Base-by-base conservation (phyloP, 2,797 vertebrate genomes). In the Aulostomus chinensis region DNA sequence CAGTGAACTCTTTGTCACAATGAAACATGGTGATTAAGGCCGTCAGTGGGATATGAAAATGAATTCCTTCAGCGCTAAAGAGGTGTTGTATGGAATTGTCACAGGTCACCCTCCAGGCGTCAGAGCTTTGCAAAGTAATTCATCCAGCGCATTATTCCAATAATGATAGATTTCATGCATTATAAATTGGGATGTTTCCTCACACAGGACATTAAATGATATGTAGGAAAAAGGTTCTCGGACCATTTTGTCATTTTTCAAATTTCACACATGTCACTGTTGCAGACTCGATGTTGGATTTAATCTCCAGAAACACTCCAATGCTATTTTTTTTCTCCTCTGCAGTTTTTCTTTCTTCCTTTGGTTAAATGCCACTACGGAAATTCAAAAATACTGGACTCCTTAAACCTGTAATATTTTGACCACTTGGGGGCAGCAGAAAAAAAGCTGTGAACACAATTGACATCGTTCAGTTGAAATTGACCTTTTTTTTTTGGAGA, bases 111-210 rank as follows among this genome's bases (percentile, higher is more conserved):
- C 78, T 81, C 74, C 73, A 67, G 79, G 68, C 58, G 52, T 63
- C 79, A 57, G 62, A n/a, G n/a, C n/a, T n/a, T n/a, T n/a, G n/a
- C n/a, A 82, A 82, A 87, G 88, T 88, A 89, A 92, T 93, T 90
- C 78, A 86, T 87, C 70, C 73, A 63, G 67, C 22, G n/a, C n/a
- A n/a, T n/a, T n/a, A n/a, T 89, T 84, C 69, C 83, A 84, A 83
- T 92, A 86, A 86, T 90, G 89, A 91, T 86, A 73, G 69, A 91
- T 92, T 87, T 81, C 50, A 65, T 58, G 64, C 68, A 72, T 86
- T 88, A 89, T 91, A 87, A 89, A 86, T 84, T 21, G 73, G 74
- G 86, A 89, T 91, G 86, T 91, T 89, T 89, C 63, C 81, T 72
- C 61, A 76, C 76, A 88, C 66, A 68, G 65, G 43, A 73, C 80